A percentile compares a stretch with the other conserved stretches of the same genome.
Evolutionary conservation across 1,140 invertebrate species (phyloP).

Genomic region (Eupeodes corollae): DNA sequence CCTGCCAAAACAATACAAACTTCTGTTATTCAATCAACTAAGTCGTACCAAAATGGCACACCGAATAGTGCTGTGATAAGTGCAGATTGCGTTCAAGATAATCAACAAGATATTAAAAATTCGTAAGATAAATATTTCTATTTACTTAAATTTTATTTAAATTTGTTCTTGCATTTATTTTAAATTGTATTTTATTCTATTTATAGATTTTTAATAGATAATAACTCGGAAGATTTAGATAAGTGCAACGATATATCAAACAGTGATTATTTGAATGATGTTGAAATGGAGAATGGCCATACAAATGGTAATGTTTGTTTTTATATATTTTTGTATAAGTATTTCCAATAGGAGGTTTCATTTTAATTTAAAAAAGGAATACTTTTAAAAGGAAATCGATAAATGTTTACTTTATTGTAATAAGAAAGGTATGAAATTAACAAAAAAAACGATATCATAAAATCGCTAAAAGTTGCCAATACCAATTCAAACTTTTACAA

Average conservation of each 20-base stretch:
- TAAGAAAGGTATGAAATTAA: too few species aligned
- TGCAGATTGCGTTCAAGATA: constrained; percentile 11
- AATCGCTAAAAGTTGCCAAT: too few species aligned
- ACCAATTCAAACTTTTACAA: too few species aligned
- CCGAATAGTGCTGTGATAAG: constrained; percentile 43
- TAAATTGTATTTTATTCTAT: neutral
- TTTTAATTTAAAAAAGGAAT: too few species aligned
- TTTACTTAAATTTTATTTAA: neutral
- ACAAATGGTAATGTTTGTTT: constrained; percentile 21
- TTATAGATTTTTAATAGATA: constrained; percentile 13
- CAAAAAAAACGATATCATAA: too few species aligned
- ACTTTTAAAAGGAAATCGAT: too few species aligned
- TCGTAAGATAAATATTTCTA: constrained; percentile 7
- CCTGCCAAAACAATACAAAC: constrained; percentile 39
- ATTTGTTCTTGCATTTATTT: neutral
- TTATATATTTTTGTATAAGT: too few species aligned
- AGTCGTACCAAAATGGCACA: constrained; percentile 45
- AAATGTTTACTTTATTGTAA: too few species aligned
- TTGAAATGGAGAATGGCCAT: constrained; percentile 37
- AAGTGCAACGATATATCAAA: neutral
- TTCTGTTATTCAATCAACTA: constrained; percentile 63
- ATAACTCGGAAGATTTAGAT: constrained; percentile 5
- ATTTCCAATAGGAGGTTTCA: too few species aligned
- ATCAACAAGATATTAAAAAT: constrained; percentile 19
- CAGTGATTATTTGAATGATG: constrained; percentile 20